Evolutionary conservation across 2,888 invertebrate species (phyloP).

Genomic region (Napeogenes sylphis): DNA sequence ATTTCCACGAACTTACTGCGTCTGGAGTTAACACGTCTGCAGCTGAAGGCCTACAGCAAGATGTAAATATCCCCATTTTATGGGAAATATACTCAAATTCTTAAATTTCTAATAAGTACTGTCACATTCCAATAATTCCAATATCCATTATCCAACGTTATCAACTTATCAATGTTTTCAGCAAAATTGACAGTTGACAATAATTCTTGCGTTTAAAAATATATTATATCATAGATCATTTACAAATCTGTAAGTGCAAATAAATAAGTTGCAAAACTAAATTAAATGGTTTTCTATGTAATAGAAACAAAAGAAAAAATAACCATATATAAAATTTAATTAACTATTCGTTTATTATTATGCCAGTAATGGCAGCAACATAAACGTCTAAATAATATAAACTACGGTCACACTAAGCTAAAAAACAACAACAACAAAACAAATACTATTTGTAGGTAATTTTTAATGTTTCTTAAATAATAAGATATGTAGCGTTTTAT

Average conservation of each 20-base stretch:
- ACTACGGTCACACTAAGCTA: neutral
- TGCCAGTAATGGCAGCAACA: neutral
- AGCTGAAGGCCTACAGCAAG: constrained; percentile 76
- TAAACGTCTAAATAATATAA: constrained; percentile 1
- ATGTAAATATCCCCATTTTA: constrained; percentile 71
- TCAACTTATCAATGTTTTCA: constrained; percentile 22
- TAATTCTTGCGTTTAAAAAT: constrained; percentile 27
- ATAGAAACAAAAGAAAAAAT: neutral
- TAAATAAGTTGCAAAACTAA: constrained; percentile 4
- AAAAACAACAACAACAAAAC: neutral
- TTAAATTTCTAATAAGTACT: constrained; percentile 16
- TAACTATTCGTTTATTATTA: no score
- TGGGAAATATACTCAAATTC: constrained; percentile 11
- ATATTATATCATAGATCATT: constrained; percentile 6
- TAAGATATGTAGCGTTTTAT: no score
- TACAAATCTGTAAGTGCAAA: constrained; percentile 18
- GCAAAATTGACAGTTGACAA: constrained; percentile 21
- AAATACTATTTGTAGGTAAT: neutral
- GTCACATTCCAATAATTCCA: constrained; percentile 19
- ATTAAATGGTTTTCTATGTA: neutral
- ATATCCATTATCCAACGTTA: constrained; percentile 9
- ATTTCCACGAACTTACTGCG: constrained; percentile 61
- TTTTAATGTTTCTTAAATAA: no score
- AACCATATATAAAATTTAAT: no score
- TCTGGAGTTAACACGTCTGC: constrained; percentile 78